A percentile compares a stretch with the other conserved stretches of the same genome.
Conservation (phyloP, 2,797 vertebrate genomes). For the Neoniphon sammara region DNA sequence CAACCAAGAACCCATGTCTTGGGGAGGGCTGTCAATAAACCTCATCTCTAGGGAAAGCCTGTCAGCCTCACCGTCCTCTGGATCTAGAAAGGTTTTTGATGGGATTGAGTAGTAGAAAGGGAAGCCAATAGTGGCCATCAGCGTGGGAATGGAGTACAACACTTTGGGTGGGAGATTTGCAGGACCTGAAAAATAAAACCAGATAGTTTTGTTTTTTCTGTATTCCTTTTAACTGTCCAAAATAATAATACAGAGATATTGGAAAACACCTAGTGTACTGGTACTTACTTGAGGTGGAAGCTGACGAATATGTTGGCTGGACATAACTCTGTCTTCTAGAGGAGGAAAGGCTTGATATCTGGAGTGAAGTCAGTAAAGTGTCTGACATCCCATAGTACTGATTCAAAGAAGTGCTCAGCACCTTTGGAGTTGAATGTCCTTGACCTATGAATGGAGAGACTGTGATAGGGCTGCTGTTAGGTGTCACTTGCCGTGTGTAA, state of each 20-base stretch:
- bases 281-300: slow-evolving; percentile 27
- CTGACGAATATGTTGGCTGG: not conserved
- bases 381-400: slow-evolving; percentile 11
- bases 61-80: slow-evolving; percentile 72
- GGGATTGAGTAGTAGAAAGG: slow-evolving; percentile 71
- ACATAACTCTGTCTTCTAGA: not conserved
- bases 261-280: not conserved
- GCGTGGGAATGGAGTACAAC: slow-evolving; percentile 56
- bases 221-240: not conserved
- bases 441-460: not conserved
- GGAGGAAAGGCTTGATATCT: not conserved
- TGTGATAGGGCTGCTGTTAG: not conserved
- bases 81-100: slow-evolving; percentile 61
- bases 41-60: slow-evolving; percentile 63
- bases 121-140: slow-evolving; percentile 71
- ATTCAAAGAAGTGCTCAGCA: slow-evolving; percentile 25
- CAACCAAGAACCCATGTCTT: slow-evolving; percentile 65
- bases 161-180: slow-evolving; percentile 64
- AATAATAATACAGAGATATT: not conserved
- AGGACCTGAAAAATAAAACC: slow-evolving; percentile 22
- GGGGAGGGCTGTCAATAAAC: slow-evolving; percentile 45
- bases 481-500: not conserved
- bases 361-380: slow-evolving; percentile 9
- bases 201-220: not conserved
- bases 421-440: slow-evolving; percentile 15